Percentiles rank a stretch among this genome's conserved stretches.
Evolutionary conservation across 2,113 vertebrate species (phyloP).

Genomic region (Megalops atlanticus): DNA sequence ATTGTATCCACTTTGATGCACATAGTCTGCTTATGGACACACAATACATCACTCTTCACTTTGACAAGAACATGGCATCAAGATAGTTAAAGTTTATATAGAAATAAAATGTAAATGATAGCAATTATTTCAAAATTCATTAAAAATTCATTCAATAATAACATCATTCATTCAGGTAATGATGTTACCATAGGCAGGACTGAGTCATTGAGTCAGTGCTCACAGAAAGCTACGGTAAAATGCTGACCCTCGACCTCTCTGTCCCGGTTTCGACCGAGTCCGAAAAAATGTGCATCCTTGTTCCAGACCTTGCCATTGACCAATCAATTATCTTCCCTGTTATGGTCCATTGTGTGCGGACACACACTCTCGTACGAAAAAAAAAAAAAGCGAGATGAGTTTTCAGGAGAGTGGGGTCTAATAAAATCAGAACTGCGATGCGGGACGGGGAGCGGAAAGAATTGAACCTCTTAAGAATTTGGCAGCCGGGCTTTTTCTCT

Average conservation of each 20-base stretch:
- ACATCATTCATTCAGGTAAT: no score
- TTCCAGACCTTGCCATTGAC: background rate
- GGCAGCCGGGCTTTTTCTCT: slow-evolving; percentile 49
- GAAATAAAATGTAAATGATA: background rate
- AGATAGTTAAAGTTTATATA: background rate
- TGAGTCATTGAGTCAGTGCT: background rate
- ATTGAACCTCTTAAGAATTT: slow-evolving; percentile 51
- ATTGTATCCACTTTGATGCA: no score
- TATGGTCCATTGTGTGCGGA: slow-evolving; percentile 41
- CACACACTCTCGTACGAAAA: slow-evolving; percentile 57
- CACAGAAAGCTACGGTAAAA: background rate
- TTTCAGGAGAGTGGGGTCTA: slow-evolving; percentile 73
- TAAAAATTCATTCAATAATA: background rate
- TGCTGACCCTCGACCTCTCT: background rate
- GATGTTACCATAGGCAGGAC: background rate
- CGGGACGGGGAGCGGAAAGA: slow-evolving; percentile 27
- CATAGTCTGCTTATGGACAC: no score
- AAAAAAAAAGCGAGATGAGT: slow-evolving; percentile 69
- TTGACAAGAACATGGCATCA: no score
- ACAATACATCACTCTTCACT: no score
- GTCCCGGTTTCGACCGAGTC: background rate
- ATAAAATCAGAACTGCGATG: slow-evolving; percentile 73
- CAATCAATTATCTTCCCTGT: slow-evolving; percentile 47
- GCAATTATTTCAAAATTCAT: background rate
- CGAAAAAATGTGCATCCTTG: background rate